Evolutionary conservation across 1,140 invertebrate species (phyloP).

Genomic region (Panagrolaimus sp.): DNA sequence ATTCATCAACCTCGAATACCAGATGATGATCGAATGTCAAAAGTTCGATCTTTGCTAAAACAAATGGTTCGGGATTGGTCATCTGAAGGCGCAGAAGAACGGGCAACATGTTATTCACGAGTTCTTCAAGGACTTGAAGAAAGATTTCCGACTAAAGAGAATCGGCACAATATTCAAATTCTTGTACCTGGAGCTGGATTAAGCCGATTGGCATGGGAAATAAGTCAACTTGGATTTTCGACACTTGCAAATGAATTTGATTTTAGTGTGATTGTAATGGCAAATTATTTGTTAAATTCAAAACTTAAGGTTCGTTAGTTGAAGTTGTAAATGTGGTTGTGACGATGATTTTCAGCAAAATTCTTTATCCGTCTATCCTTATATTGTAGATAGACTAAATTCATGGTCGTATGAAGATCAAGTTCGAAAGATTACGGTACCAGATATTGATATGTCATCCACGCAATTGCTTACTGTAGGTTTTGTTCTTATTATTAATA

Average conservation of each 20-base stretch:
- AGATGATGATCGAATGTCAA: constrained; percentile 65
- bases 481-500: background rate
- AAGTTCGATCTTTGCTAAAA: constrained; percentile 85
- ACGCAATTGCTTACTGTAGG: background rate
- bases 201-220: constrained; percentile 84
- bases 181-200: constrained; percentile 89
- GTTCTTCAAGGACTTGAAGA: constrained; percentile 71
- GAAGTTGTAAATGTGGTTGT: constrained; percentile 17
- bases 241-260: constrained; percentile 97
- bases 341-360: constrained; percentile 64
- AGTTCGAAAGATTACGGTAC: constrained; percentile 72
- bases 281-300: constrained; percentile 47
- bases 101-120: constrained; percentile 79
- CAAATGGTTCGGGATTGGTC: constrained; percentile 95
- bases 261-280: constrained; percentile 87
- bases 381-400: constrained; percentile 87
- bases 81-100: constrained; percentile 69
- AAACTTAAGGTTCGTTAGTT: background rate
- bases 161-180: constrained; percentile 52
- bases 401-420: constrained; percentile 77
- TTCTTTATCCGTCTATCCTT: constrained; percentile 75
- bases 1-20: background rate
- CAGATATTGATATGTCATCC: constrained; percentile 75
- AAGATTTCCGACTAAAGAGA: constrained; percentile 67
- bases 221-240: constrained; percentile 77